A percentile compares a stretch with the other conserved stretches of the same genome.
Evolutionary conservation across 2,797 vertebrate genomes (phyloP).

Genomic region (Sternarchorhynchus goeldii): DNA sequence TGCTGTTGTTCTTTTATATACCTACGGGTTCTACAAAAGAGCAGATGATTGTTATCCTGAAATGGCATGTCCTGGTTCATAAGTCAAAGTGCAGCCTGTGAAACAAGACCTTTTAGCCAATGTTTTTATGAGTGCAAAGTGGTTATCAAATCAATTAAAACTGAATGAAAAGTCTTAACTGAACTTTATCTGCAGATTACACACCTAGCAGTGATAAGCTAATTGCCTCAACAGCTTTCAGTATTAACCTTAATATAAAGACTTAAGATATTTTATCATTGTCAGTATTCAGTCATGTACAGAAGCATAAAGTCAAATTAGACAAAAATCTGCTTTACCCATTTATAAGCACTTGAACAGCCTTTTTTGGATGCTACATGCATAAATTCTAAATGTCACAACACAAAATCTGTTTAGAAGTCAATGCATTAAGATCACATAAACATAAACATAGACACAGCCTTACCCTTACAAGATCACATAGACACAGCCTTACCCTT

Average conservation of each 20-base stretch:
- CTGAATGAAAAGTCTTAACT: constrained; percentile 15
- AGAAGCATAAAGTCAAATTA: not conserved
- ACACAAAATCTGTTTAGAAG: constrained; percentile 1
- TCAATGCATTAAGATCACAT: constrained; percentile 18
- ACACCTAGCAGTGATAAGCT: constrained; percentile 6
- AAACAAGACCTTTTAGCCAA: constrained; percentile 33
- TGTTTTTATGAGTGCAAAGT: constrained; percentile 12
- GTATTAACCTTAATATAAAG: constrained; percentile 10
- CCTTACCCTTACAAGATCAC: not conserved
- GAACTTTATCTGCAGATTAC: constrained; percentile 17
- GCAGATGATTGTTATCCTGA: constrained; percentile 9
- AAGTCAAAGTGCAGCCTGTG: constrained; percentile 17
- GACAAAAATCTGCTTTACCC: not conserved
- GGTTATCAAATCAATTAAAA: constrained; percentile 25
- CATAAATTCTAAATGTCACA: not conserved
- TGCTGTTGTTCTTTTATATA: constrained; percentile 3
- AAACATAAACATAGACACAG: not conserved
- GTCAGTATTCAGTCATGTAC: not conserved
- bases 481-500: constrained; percentile 2
- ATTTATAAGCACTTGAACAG: not conserved
- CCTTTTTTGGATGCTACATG: not conserved
- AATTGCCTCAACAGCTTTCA: constrained; percentile 8
- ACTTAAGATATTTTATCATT: not conserved
- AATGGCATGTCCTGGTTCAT: constrained; percentile 21
- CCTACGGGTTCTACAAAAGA: constrained; percentile 1